Base-by-base conservation (phyloP, 2,113 vertebrate genomes). In the Ia io region DNA sequence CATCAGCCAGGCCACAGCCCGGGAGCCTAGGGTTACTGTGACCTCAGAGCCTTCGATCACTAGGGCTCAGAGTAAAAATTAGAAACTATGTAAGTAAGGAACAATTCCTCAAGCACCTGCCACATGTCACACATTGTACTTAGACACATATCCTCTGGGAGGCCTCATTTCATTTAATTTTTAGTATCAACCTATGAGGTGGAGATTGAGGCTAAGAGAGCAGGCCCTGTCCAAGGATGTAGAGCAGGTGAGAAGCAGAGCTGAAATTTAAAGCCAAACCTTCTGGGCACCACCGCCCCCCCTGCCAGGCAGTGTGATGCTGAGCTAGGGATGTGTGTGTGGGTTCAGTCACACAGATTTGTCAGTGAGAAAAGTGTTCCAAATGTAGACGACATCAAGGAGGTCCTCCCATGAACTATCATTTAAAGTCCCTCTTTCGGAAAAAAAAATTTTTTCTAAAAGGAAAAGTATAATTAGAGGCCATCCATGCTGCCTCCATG, bases 401-500 rank as follows among this genome's bases (percentile, higher is more conserved):
- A 91, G 78, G 35, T 92, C 92, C 78, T 97, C 88, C 87, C 25
- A 53, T 1, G n/a, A 35, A 23, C 95, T 92, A 95, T 95, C 90
- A 95, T 92, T 96, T 96, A 93, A 90, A 93, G 78, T 90, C 67
- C 78, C 65, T 92, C 78, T 86, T 90, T 51, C 63, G 42, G 83
- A 5, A n/a, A 88, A 42, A 32, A 37, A 32, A 65, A 51, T 5
- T 90, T 73, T 91, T 95, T 90, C 88, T 84, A 63, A 90, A 95
- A 83, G 73, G 51, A 89, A 95, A 94, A 91, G 82, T 95, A 67
- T 97, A 97, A 97, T 97, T 96, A 97, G 73, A 97, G 87, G 93
- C 71, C 92, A 93, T 86, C 59, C 22, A 22, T 56, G 59, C 23
- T 65, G 87, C 93, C 96, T 96, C 65, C 30, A 17, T 30, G 51